These are phyloP conservation scores for Ptilorrhoa leucosticta DNA, from an alignment of 2,113 vertebrate genomes.

Conservation along the genomic window DNA sequence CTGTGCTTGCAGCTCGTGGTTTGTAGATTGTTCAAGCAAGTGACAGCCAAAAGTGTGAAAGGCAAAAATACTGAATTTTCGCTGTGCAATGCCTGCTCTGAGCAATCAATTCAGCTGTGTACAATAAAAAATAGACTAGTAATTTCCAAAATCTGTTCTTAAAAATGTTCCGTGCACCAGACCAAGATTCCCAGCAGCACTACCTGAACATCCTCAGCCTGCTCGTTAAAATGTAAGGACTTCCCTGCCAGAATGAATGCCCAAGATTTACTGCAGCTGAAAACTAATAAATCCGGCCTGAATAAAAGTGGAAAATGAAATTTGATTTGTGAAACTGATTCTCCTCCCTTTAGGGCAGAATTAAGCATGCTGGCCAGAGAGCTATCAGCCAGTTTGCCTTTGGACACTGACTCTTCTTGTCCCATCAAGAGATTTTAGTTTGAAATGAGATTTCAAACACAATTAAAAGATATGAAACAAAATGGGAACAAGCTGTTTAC, in stretches of 20 bases:
- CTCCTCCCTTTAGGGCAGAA: neutral
- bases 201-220: neutral
- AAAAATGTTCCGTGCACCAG: neutral
- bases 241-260: neutral
- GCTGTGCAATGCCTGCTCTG: neutral
- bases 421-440: neutral
- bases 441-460: neutral
- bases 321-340: neutral
- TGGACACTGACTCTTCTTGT: neutral
- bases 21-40: neutral
- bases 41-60: neutral
- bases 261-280: neutral
- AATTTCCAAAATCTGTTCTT: neutral
- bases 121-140: constrained; percentile 6
- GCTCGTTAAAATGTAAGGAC: neutral
- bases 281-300: neutral
- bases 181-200: neutral
- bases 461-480: neutral
- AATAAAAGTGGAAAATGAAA: neutral
- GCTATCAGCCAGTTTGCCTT: neutral
- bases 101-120: constrained; percentile 17
- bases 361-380: neutral
- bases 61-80: neutral
- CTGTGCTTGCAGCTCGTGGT: neutral
- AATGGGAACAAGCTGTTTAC: neutral